Evolutionary conservation across 1,140 invertebrate genomes (phyloP), one percentile per base, ranked within the genome.

Genomic region (Drosophila nikananu): DNA sequence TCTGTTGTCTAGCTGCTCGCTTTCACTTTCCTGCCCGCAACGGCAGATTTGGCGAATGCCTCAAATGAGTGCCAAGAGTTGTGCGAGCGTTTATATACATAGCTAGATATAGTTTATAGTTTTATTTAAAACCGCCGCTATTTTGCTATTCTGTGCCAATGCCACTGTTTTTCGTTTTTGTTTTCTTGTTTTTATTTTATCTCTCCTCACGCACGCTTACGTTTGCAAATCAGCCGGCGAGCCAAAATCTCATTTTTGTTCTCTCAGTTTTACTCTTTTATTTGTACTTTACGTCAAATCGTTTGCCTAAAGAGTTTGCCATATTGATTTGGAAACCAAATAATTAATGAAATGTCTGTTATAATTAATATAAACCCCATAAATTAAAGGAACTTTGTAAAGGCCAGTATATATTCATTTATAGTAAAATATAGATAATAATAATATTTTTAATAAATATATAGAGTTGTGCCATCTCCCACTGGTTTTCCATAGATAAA

Each of bases 1-100:
- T 60, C 61, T 77, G 80, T 62, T 83, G 71, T 49, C 65, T 54
- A 64, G 67, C 37, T 65, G 48, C 49, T 49, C 48, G 77, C 77
- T 86, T 83, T 83, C 83, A 83, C 80, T 86, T 86, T 86, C 41
- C 76, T 80, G 65, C 62, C 80, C 54, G 62, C 51, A 62, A 62
- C 17, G 21, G 42, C 19, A 37, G 57, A 52, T 17, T 27, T 55
- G 46, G 35, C 46, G 30, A 77, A 46, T 57, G 63, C 49, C 42
- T 61, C 46, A 48, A 37, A 9, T 15, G 23, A 54, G 21, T 52
- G 65, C 65, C 37, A 32, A 58, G 21, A 71, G 13, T 30, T 35
- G 30, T 21, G 61, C 61, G 49, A 37, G 30, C n/a, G 37, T 13
- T 41, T 42, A 54, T 70, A 62, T 21, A 27, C 25, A 30, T 30